Evolutionary conservation across 1,140 invertebrate genomes (phyloP), one percentile per base, ranked within the genome.

Genomic region (Chionoecetes opilio): DNA sequence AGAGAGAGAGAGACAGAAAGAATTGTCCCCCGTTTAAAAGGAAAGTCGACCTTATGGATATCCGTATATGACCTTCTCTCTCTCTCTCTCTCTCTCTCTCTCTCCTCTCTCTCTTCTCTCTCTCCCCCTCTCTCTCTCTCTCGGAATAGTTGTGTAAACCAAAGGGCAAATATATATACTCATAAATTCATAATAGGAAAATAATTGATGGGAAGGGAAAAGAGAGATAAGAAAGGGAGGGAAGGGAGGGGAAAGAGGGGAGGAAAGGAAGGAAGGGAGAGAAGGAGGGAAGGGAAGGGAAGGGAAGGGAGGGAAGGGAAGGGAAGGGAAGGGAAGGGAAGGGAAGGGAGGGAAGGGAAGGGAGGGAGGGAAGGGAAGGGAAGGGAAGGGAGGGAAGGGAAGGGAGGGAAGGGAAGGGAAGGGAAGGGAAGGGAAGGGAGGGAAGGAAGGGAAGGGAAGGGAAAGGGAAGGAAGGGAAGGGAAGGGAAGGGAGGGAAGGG

Each of bases 51-150:
- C n/a, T n/a, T n/a, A n/a, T n/a, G n/a, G n/a, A n/a, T n/a, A n/a
- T n/a, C n/a, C n/a, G n/a, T n/a, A n/a, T n/a, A n/a, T n/a, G n/a
- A 11, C 46, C 53, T 35, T 41, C 38, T 91, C 26, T 37, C 89
- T 32, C 41, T 14, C 29, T 14, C 85, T 87, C 85, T 31, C 46
- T 35, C 89, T 91, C 89, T 31, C 82, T 85, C 82, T 26, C n/a
- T 34, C 26, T 31, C 26, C 82, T 8, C 5, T 85, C 31, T 32
- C 32, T 32, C 31, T 32, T 63, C 41, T 32, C 11, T 31, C 8
- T n/a, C 31, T 31, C 31, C 46, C 89, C 2, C 1, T 41, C 26
- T 31, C 82, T 31, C 89, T 29, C 53, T 63, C 89, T 34, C n/a
- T 63, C 41, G n/a, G n/a, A n/a, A n/a, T n/a, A n/a, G n/a, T n/a